phyloP scores from a whole-genome alignment of 2,113 vertebrate genomes.

The Martes martes region DNA sequence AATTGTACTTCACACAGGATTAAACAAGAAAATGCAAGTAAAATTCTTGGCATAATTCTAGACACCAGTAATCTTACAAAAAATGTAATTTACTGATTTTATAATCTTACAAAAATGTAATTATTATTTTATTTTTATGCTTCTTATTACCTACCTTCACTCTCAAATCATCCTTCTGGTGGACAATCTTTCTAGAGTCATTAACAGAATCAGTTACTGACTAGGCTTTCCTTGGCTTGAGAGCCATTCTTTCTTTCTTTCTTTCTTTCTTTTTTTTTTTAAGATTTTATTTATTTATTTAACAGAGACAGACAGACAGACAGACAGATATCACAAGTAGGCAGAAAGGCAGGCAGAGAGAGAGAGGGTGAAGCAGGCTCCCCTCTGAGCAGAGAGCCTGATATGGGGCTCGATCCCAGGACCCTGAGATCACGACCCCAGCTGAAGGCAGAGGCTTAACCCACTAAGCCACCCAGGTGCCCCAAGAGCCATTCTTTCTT shows the following conservation, averaged over 20 bases:
- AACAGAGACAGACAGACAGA: too few species aligned
- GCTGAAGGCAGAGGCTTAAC: too few species aligned
- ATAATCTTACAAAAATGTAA: not conserved
- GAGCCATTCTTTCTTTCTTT: not conserved
- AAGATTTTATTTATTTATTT: too few species aligned
- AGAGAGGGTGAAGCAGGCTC: too few species aligned
- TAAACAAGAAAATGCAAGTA: conserved; percentile 16
- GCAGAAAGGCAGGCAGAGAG: too few species aligned
- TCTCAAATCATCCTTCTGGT: not conserved
- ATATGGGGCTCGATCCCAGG: too few species aligned
- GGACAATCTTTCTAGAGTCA: not conserved
- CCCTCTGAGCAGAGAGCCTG: too few species aligned
- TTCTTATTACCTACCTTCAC: not conserved
- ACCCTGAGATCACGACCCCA: too few species aligned
- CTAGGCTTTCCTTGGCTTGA: not conserved
- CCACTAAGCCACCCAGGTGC: too few species aligned
- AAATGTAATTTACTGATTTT: not conserved
- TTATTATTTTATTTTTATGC: not conserved
- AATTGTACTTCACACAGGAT: conserved; percentile 10
- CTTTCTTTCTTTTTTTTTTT: too few species aligned
- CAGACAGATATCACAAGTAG: too few species aligned
- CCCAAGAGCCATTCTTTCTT: not conserved
- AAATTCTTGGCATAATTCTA: not conserved
- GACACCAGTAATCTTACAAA: not conserved
- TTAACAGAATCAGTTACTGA: not conserved